phyloP scores from a whole-genome alignment of 2,113 vertebrate species.

The Balaeniceps rex region DNA sequence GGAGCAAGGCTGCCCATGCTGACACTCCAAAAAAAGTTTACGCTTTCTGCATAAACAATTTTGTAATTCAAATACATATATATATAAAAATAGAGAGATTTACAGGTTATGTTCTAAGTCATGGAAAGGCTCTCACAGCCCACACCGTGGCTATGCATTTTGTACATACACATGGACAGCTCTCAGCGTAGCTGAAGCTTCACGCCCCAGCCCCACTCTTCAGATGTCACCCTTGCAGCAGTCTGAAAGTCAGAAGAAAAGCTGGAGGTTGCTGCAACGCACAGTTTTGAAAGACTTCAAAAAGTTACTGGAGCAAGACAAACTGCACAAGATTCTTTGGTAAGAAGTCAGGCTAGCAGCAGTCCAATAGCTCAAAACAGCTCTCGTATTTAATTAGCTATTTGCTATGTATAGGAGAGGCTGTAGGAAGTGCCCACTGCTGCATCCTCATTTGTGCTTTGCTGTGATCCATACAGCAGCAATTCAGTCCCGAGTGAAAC shows the following conservation, averaged over 20 bases:
- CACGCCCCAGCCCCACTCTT: neutral
- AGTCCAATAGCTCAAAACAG: neutral
- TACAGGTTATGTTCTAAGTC: neutral
- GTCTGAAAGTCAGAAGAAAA: neutral
- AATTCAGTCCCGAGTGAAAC: neutral
- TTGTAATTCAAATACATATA: neutral
- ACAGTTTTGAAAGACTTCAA: constrained; percentile 20
- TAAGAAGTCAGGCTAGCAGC: constrained; percentile 2
- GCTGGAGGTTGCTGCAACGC: neutral
- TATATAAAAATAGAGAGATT: neutral
- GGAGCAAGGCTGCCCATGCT: neutral
- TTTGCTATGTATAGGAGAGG: neutral
- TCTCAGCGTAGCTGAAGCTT: neutral
- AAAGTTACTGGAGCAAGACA: constrained; percentile 42
- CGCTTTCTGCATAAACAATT: neutral
- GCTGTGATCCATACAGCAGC: neutral
- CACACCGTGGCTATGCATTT: neutral
- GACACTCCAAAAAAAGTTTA: neutral
- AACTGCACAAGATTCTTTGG: neutral
- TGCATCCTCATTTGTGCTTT: constrained; percentile 21
- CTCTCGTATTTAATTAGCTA: constrained; percentile 21
- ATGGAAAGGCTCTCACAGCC: neutral
- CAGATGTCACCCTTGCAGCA: neutral
- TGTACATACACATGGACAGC: rapidly evolving
- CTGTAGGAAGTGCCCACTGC: neutral